Percentiles rank a stretch among this genome's conserved stretches.
Conservation (phyloP, 2,113 vertebrate genomes). For the Neotoma lepida region DNA sequence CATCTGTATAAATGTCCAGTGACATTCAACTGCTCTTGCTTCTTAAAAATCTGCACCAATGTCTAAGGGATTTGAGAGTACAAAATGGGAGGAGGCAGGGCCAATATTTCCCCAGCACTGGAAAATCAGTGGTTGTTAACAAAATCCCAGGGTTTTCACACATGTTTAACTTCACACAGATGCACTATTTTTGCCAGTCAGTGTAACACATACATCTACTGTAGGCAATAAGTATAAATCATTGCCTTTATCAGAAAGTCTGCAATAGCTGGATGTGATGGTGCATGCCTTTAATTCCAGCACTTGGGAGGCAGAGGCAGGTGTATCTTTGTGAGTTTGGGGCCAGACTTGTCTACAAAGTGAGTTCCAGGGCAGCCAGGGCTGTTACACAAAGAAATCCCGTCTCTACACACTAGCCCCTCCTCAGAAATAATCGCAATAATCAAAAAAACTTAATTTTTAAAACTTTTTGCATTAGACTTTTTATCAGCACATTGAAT, state of each 20-base stretch:
- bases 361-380: background rate
- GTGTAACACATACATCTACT: background rate
- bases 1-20: background rate
- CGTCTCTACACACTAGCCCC: background rate
- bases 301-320: background rate
- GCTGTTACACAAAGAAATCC: background rate
- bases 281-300: background rate
- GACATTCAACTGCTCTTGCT: background rate
- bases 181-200: background rate
- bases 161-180: background rate
- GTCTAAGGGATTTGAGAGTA: background rate
- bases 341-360: background rate
- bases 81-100: background rate
- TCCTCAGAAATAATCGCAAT: background rate
- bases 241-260: conserved; percentile 37
- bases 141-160: conserved; percentile 30
- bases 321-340: background rate
- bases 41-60: conserved; percentile 32
- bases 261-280: background rate
- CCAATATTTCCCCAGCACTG: background rate
- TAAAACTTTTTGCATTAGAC: background rate
- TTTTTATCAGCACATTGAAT: conserved; percentile 11
- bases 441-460: background rate
- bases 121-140: background rate
- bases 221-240: background rate